Conservation (phyloP, 2,888 invertebrate genomes). For the Dexiosoma caninum region DNA sequence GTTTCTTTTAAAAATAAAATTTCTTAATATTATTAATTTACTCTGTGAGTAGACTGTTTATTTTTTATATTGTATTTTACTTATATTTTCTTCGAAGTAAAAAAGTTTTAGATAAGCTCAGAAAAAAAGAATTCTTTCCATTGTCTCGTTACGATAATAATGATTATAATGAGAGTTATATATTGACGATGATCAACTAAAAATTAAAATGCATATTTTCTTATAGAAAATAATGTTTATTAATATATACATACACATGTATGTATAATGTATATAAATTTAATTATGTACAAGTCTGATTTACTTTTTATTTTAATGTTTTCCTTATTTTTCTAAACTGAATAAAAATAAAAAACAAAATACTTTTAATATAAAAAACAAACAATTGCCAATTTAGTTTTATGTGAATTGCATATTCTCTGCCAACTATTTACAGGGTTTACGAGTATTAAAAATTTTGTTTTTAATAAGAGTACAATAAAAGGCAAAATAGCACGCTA, state of each 20-base stretch:
- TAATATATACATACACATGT: background rate
- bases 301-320: background rate
- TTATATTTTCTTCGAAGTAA: background rate
- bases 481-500: too few relatives aligned
- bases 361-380: too few relatives aligned
- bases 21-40: conserved; percentile 27
- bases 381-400: background rate
- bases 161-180: background rate
- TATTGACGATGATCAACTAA: background rate
- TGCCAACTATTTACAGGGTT: background rate
- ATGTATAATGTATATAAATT: background rate
- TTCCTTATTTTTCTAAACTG: background rate
- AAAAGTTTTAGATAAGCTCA: conserved; percentile 34
- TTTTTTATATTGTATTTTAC: background rate
- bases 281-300: background rate
- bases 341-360: background rate
- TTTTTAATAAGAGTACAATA: too few relatives aligned
- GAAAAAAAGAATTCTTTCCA: background rate
- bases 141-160: background rate
- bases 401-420: too few relatives aligned
- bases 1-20: conserved; percentile 53
- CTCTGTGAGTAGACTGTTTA: conserved; percentile 6
- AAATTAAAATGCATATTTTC: background rate
- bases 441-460: too few relatives aligned
- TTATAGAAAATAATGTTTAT: background rate